A percentile compares a stretch with the other conserved stretches of the same genome.
phyloP scores from a whole-genome alignment of 2,888 invertebrate species.

The Merodon equestris region DNA sequence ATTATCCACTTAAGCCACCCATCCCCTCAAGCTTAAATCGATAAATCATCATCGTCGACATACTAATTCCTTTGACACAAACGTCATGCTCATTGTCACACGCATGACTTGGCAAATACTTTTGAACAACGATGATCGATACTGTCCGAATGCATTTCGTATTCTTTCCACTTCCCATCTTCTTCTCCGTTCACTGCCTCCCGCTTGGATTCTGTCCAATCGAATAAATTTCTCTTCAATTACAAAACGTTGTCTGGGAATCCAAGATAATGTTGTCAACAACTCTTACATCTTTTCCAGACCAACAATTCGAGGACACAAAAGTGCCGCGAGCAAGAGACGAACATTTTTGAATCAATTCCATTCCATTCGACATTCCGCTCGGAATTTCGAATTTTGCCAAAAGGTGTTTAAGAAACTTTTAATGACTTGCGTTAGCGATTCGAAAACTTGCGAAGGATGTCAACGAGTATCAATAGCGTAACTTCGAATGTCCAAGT shows the following conservation, averaged over 20 bases:
- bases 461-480: too few relatives aligned
- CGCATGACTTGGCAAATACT: too few relatives aligned
- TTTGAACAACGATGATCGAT: too few relatives aligned
- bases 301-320: slow-evolving; percentile 14
- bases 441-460: slow-evolving; percentile 25
- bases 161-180: too few relatives aligned
- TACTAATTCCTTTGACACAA: too few relatives aligned
- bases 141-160: too few relatives aligned
- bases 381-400: slow-evolving; percentile 1
- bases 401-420: slow-evolving; percentile 47
- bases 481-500: too few relatives aligned
- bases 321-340: not conserved
- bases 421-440: slow-evolving; percentile 56
- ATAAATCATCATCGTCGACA: too few relatives aligned
- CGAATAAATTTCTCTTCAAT: slow-evolving; percentile 39
- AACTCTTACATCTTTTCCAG: slow-evolving; percentile 7
- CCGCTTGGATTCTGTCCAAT: not conserved
- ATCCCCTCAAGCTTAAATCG: too few relatives aligned
- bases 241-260: slow-evolving; percentile 38
- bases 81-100: too few relatives aligned
- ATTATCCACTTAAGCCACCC: too few relatives aligned
- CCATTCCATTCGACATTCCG: slow-evolving; percentile 23
- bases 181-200: not conserved
- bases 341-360: slow-evolving; percentile 42
- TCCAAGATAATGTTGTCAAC: slow-evolving; percentile 36